Base-by-base conservation (phyloP, 2,113 vertebrate genomes). In the Lathamus discolor region DNA sequence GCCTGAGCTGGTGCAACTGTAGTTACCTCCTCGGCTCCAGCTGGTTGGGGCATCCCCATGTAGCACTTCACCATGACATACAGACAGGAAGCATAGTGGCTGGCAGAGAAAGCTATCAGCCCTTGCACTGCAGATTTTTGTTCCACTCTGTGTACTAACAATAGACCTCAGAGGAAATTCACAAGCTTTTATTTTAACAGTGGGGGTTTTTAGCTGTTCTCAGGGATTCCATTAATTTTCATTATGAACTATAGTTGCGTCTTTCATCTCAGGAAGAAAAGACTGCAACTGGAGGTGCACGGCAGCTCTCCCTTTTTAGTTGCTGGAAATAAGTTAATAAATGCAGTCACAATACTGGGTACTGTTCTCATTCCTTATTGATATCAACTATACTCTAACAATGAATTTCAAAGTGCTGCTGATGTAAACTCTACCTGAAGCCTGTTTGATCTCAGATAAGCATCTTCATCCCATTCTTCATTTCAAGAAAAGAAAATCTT, bases 401-500 rank as follows among this genome's bases (percentile, higher is more conserved):
- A 98, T 96, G 86, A 95, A 97, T 98, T 98, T 97, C 97, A 97
- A 97, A 98, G 94, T 78, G 91, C 86, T 83, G 87, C 94, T 97
- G 97, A 97, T 96, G 96, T 97, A 98, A 96, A 96, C 95, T 96
- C 96, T 96, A 98, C 95, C 97, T 97, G 96, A 97, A 98, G 95
- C 93, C 96, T 97, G 96, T 97, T 97, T 97, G 97, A 97, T 97
- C 94, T 89, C 82, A 95, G 97, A 98, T 98, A 98, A 97, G 92
- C 81, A 98, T 98, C 98, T 98, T 93, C 94, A 97, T 97, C 96
- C 96, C 94, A 98, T 98, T 97, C 97, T 97, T 98, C 79, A 86
- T 97, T 96, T 96, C 87, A 94, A 97, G 91, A 96, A 97, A 97
- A 95, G 90, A 95, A 96, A 97, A 94, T 93, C 93, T 95, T 86